Evolutionary conservation across 2,113 vertebrate genomes (phyloP).

Genomic region (Onychostruthus taczanowskii): DNA sequence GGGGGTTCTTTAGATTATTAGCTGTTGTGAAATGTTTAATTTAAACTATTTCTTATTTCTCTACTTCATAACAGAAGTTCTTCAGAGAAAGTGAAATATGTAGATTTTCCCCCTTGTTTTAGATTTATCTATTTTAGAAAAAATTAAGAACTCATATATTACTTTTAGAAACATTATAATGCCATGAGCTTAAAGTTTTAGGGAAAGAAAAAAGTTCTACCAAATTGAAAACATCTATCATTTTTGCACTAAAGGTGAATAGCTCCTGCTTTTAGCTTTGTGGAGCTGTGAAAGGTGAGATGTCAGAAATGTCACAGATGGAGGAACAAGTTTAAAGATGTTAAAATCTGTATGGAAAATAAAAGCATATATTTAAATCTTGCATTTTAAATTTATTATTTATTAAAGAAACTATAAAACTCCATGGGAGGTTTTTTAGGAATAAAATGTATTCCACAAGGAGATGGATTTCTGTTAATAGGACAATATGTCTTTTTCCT

Average conservation of each 20-base stretch:
- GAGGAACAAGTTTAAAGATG: not conserved
- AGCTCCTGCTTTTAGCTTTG: not conserved
- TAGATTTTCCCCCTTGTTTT: not conserved
- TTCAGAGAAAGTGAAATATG: not conserved
- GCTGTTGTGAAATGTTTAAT: not conserved
- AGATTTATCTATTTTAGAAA: not conserved
- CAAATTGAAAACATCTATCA: not conserved
- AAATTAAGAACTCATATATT: not conserved
- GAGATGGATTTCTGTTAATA: not conserved
- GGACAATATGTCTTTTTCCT: not conserved
- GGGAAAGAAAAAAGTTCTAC: not conserved
- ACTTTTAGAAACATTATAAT: not conserved
- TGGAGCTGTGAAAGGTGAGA: not conserved
- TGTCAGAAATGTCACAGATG: not conserved
- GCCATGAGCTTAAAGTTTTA: not conserved
- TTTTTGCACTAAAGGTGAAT: not conserved
- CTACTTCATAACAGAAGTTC: not conserved
- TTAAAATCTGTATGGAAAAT: not conserved
- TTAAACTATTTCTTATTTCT: not conserved
- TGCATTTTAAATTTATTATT: not conserved
- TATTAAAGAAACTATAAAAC: not conserved
- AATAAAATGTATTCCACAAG: not conserved
- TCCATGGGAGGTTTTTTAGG: not conserved
- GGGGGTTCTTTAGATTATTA: fast-evolving
- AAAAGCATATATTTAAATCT: not conserved